Evolutionary conservation across 1,140 invertebrate genomes (phyloP).

Genomic region (Pristionchus pacificus): DNA sequence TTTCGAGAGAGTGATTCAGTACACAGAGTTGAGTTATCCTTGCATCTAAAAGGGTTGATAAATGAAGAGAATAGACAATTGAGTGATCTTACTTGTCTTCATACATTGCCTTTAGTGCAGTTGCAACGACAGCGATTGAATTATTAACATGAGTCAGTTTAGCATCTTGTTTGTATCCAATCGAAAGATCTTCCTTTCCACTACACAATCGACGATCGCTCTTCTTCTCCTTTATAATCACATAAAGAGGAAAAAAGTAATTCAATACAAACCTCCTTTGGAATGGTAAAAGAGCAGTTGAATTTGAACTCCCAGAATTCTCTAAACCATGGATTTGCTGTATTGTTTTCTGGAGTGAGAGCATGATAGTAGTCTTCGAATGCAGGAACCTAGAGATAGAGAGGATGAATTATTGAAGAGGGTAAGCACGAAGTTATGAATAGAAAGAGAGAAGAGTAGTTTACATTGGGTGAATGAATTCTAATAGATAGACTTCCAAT

Average conservation of each 20-base stretch:
- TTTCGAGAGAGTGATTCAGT: conserved; percentile 67
- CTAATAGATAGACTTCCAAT: conserved; percentile 71
- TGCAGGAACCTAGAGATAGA: conserved; percentile 4
- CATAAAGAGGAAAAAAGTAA: conserved; percentile 23
- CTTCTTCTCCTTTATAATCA: conserved; percentile 36
- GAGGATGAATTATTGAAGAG: too few species aligned
- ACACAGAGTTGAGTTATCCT: conserved; percentile 63
- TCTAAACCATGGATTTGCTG: conserved; percentile 72
- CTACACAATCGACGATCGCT: conserved; percentile 50
- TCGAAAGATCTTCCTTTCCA: conserved; percentile 51
- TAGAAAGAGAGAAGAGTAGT: too few species aligned
- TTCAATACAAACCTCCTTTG: conserved; percentile 25
- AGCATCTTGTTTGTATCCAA: conserved; percentile 64
- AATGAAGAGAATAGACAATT: conserved; percentile 14
- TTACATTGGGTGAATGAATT: conserved; percentile 70
- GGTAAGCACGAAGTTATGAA: too few species aligned
- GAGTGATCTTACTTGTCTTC: conserved; percentile 58
- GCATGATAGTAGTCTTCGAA: conserved; percentile 65
- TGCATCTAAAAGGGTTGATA: conserved; percentile 42
- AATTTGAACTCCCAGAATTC: conserved; percentile 74
- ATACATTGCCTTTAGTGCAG: conserved; percentile 67
- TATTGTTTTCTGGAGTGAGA: conserved; percentile 67
- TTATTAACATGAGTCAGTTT: conserved; percentile 72
- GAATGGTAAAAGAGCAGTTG: conserved; percentile 64
- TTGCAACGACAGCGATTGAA: conserved; percentile 70